Base-by-base conservation (phyloP, 2,113 vertebrate genomes). In the Sapayoa aenigma region DNA sequence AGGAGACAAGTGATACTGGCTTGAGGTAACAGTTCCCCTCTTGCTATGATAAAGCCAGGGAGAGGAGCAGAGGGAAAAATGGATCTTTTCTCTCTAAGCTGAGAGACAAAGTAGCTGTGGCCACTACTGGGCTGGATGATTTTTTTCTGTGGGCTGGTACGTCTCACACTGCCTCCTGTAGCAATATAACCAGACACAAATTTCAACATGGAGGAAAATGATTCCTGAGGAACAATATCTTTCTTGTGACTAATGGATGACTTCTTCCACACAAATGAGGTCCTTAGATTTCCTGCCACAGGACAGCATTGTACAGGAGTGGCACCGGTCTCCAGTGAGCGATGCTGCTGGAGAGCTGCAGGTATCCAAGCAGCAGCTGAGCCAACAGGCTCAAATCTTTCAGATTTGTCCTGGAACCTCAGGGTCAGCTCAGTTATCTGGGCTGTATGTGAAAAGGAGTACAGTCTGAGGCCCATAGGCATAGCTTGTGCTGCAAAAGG, bases 391-490 rank as follows among this genome's bases (percentile, higher is more conserved):
- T 60, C 31, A 23, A 6, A 23, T 47, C 62, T n/a, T 60, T 46
- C 39, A 46, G 46, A 28, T 20, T 5, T 56, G 28, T 76, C 37
- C 44, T 50, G n/a, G 31, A 71, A 11, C 30, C 33, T 5, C 3
- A 24, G 44, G 58, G 4, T 52, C 39, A 76, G 49, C 50, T 89
- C 8, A 1, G 19, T 37, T 41, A 67, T 22, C 27, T 35, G 39
- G 24, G 24, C 24, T 81, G 6, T 22, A 28, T 39, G 28, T 22
- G 25, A 21, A 84, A 91, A 88, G 63, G 30, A 80, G 42, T 31
- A 35, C 4, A 74, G 31, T 14, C 24, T 0, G 0, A 71, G 17
- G 9, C 30, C 31, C 17, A 12, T 1, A 25, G 30, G n/a, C 55
- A 81, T 28, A 87, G 47, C 41, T 75, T 55, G 11, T 9, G 4